Percentiles rank a stretch among this genome's conserved stretches.
These are phyloP conservation scores for Struthio camelus DNA, from an alignment of 2,113 vertebrate genomes.

Conservation along the genomic window DNA sequence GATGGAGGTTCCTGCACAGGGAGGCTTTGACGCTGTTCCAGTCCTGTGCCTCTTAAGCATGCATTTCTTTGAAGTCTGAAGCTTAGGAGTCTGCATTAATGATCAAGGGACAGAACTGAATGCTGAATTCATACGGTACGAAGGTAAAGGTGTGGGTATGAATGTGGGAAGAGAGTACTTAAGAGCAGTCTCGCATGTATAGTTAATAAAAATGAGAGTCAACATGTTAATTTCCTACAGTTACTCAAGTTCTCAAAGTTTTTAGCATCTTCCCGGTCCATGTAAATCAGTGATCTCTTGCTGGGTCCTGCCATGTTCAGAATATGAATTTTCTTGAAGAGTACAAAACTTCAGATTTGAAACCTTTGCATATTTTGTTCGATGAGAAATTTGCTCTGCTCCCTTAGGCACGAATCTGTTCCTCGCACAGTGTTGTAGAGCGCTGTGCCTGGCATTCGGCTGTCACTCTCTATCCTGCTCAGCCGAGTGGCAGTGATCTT, in stretches of 20 bases:
- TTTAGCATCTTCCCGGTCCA: not conserved
- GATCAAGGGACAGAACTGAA: constrained; percentile 55
- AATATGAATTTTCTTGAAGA: not conserved
- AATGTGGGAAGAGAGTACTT: constrained; percentile 37
- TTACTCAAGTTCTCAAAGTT: not conserved
- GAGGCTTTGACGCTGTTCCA: constrained; percentile 8
- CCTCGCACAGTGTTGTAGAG: not conserved
- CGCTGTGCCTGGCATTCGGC: not conserved
- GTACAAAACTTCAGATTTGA: not conserved
- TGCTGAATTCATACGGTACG: not conserved
- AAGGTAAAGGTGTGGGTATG: constrained; percentile 41
- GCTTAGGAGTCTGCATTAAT: constrained; percentile 64
- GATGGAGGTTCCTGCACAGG: not conserved
- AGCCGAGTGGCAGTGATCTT: constrained; percentile 18
- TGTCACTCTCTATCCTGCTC: not conserved
- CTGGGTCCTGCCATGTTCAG: not conserved
- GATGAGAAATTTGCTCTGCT: not conserved
- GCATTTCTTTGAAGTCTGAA: constrained; percentile 62
- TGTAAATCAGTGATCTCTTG: not conserved
- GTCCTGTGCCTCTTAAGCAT: constrained; percentile 16
- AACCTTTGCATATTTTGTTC: not conserved
- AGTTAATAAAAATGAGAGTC: constrained; percentile 22
- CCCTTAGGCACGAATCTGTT: not conserved
- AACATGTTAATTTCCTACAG: not conserved
- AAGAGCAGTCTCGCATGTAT: constrained; percentile 1